These are phyloP conservation scores for Brachystomella parvula DNA, from an alignment of 1,140 invertebrate genomes.

Conservation along the genomic window DNA sequence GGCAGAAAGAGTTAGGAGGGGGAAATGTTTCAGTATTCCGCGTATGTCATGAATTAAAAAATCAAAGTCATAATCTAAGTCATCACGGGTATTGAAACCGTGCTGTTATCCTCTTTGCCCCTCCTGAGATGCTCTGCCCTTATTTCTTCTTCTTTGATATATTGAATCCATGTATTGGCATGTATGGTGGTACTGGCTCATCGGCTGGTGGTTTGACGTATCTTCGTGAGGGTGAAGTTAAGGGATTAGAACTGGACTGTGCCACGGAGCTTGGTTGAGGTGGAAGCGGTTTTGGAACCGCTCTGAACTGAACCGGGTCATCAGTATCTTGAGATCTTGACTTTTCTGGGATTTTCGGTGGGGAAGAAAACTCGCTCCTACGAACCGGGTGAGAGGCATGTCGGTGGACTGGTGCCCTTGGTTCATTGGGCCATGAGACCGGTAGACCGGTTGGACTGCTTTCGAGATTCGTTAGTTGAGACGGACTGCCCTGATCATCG, in stretches of 20 bases:
- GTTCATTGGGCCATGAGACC: neutral
- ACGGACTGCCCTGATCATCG: neutral
- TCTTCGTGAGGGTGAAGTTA: neutral
- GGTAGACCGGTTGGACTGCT: neutral
- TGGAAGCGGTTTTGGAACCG: conserved; percentile 31
- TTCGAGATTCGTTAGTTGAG: neutral
- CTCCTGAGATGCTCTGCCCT: neutral
- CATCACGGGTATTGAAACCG: too few species aligned
- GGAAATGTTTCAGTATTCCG: too few species aligned
- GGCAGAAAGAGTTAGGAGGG: too few species aligned
- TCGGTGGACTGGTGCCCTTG: neutral
- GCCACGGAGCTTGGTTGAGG: conserved; percentile 22
- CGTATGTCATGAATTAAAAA: too few species aligned
- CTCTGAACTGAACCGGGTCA: conserved; percentile 30
- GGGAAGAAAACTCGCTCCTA: neutral
- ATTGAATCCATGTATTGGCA: conserved; percentile 34
- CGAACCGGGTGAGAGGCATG: neutral
- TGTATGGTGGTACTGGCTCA: conserved; percentile 33
- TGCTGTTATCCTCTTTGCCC: too few species aligned
- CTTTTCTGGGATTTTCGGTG: conserved; percentile 35
- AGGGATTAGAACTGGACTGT: neutral
- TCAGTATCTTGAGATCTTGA: conserved; percentile 12
- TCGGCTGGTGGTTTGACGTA: neutral
- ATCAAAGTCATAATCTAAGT: too few species aligned
- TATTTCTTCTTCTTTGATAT: neutral